Evolutionary conservation across 2,888 invertebrate genomes (phyloP).

Genomic region (Dromius quadrimaculatus): DNA sequence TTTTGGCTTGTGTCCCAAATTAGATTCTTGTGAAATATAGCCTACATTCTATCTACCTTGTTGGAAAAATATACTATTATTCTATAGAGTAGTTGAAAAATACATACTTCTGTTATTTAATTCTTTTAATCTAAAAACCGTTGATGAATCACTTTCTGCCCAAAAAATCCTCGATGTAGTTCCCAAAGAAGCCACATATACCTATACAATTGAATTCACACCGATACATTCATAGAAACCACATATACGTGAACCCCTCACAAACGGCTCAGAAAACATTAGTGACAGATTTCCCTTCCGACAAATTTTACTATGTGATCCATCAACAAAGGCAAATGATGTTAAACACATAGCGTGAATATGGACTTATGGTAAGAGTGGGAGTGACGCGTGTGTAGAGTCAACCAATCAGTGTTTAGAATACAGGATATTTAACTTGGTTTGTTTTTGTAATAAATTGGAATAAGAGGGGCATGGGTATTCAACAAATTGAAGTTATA

Average conservation of each 20-base stretch:
- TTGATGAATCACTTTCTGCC: slow-evolving; percentile 1
- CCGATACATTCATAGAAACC: too few species aligned
- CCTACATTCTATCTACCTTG: too few species aligned
- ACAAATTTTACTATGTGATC: slow-evolving; percentile 36
- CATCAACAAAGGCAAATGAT: slow-evolving; percentile 6
- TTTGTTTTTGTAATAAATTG: slow-evolving; percentile 24
- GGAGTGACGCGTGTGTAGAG: slow-evolving; percentile 8
- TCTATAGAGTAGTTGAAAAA: too few species aligned
- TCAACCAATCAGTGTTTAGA: slow-evolving; percentile 21
- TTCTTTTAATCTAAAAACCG: too few species aligned
- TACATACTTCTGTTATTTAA: too few species aligned
- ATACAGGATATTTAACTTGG: slow-evolving; percentile 12
- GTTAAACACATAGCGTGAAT: slow-evolving; percentile 44
- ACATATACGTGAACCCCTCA: background rate
- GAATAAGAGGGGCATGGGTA: slow-evolving; percentile 18
- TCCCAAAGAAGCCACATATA: slow-evolving; percentile 9
- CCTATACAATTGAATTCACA: too few species aligned
- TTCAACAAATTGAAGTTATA: too few species aligned
- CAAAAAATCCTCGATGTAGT: slow-evolving; percentile 11
- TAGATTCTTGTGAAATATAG: too few species aligned
- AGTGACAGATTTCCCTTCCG: slow-evolving; percentile 27
- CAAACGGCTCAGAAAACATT: slow-evolving; percentile 13
- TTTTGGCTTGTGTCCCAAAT: too few species aligned
- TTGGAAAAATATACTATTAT: too few species aligned
- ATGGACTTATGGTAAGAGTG: slow-evolving; percentile 3